Evolutionary conservation across 2,113 vertebrate species (phyloP).

Genomic region (Pterocles gutturalis): DNA sequence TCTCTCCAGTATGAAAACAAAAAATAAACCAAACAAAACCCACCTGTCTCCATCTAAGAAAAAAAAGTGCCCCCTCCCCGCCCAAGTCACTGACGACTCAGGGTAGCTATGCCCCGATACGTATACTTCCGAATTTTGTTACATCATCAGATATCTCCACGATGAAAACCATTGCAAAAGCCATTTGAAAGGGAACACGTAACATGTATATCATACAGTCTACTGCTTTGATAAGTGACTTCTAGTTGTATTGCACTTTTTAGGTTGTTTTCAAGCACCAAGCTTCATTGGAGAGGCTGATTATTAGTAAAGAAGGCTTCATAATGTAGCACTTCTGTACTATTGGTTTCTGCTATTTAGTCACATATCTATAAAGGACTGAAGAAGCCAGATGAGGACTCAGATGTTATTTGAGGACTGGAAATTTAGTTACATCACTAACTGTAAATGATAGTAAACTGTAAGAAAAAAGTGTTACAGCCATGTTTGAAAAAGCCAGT

Average conservation of each 20-base stretch:
- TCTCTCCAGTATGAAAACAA: background rate
- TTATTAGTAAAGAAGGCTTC: background rate
- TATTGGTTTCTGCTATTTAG: background rate
- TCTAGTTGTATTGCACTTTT: background rate
- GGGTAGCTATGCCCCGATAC: background rate
- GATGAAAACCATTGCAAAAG: background rate
- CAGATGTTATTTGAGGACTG: background rate
- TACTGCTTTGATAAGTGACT: background rate
- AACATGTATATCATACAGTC: background rate
- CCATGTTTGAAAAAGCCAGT: background rate
- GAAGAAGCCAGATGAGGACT: background rate
- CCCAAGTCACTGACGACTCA: background rate
- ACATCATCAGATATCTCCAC: background rate
- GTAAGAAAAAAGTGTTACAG: conserved; percentile 8
- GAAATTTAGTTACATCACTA: background rate
- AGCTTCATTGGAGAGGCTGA: background rate
- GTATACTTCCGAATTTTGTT: background rate
- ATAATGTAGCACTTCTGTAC: background rate
- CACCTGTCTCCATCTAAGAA: background rate
- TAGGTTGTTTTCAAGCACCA: background rate
- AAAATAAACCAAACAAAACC: background rate
- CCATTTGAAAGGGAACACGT: background rate
- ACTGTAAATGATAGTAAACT: background rate
- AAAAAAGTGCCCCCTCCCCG: fast-evolving
- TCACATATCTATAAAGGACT: background rate